Evolutionary conservation across 2,113 vertebrate genomes (phyloP).

Genomic region (Pomatostomus ruficeps): DNA sequence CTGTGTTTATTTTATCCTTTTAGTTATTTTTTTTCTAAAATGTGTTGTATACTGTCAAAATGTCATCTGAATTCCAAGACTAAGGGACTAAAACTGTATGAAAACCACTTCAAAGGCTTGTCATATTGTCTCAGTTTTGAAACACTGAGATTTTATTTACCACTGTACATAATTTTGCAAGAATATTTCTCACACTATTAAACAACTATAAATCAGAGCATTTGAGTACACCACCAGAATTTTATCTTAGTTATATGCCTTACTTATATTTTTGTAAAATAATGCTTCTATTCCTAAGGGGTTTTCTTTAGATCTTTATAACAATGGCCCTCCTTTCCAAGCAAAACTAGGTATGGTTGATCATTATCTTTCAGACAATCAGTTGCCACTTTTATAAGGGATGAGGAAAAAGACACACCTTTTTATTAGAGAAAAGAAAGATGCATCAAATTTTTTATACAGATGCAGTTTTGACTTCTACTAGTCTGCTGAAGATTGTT

Average conservation of each 20-base stretch:
- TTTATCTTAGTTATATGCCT: neutral
- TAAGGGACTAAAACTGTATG: neutral
- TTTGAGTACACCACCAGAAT: neutral
- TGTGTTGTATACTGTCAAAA: neutral
- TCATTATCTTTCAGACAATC: neutral
- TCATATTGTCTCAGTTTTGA: neutral
- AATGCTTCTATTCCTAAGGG: neutral
- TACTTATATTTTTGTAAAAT: neutral
- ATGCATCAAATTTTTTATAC: neutral
- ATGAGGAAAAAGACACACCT: neutral
- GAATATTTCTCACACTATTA: neutral
- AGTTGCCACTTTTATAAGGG: neutral
- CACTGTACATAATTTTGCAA: neutral
- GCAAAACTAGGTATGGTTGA: neutral
- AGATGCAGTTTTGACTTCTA: neutral
- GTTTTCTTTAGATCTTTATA: neutral
- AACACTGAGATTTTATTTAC: neutral
- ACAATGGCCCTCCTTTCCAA: neutral
- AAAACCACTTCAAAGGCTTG: neutral
- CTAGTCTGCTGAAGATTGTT: neutral
- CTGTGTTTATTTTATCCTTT: neutral
- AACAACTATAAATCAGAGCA: neutral
- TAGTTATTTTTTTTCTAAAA: neutral
- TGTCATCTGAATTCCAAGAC: neutral
- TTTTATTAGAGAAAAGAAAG: neutral